Percentiles rank a stretch among this genome's conserved stretches.
Conservation (phyloP, 2,113 vertebrate genomes). For the Aleadryas rufinucha region DNA sequence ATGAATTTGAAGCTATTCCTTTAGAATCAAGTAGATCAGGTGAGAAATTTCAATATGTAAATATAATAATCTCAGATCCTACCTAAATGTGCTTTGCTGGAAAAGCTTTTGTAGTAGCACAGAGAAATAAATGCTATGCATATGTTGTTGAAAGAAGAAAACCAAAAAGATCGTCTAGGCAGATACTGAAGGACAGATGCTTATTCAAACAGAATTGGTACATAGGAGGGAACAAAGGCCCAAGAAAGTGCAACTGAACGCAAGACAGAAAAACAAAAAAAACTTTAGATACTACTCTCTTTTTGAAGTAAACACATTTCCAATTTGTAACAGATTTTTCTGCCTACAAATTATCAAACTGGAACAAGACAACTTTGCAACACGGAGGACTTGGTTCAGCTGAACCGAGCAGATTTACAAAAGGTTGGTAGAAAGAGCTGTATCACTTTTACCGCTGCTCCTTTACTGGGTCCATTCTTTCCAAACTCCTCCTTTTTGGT, state of each 20-base stretch:
- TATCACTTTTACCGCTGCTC: accelerated
- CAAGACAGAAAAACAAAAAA: not conserved
- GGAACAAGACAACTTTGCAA: not conserved
- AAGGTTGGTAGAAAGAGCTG: not conserved
- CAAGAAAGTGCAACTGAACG: not conserved
- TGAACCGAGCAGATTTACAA: not conserved
- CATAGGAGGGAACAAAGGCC: not conserved
- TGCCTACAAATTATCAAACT: not conserved
- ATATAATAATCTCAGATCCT: not conserved
- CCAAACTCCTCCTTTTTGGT: not conserved
- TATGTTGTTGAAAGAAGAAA: not conserved
- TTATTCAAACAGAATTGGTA: not conserved
- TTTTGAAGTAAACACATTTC: not conserved
- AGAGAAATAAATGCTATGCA: not conserved
- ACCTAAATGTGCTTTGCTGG: not conserved
- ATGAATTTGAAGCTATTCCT: not conserved
- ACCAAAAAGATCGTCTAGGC: not conserved
- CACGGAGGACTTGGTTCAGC: accelerated
- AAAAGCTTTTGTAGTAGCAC: not conserved
- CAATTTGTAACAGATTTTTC: not conserved
- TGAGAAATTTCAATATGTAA: not conserved
- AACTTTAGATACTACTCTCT: not conserved
- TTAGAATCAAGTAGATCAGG: not conserved
- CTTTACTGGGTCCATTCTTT: accelerated
- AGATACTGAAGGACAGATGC: not conserved